Percentiles rank a stretch among this genome's conserved stretches.
Evolutionary conservation across 2,888 invertebrate genomes (phyloP).

Genomic region (Cactoblastis cactorum): DNA sequence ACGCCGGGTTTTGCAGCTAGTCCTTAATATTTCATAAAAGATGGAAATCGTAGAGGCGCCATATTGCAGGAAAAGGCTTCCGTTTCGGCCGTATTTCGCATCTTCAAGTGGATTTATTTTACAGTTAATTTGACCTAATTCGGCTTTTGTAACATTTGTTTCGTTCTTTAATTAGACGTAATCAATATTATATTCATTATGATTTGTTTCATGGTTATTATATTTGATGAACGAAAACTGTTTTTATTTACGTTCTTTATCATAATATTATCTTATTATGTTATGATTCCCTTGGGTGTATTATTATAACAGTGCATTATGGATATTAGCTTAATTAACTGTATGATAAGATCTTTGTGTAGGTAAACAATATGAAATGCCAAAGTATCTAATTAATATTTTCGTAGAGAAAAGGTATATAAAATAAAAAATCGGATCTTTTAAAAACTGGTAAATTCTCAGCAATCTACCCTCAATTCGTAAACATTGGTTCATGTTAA

Average conservation of each 20-base stretch:
- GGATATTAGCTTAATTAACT: too few species aligned
- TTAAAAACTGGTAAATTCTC: constrained; percentile 35
- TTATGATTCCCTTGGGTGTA: too few species aligned
- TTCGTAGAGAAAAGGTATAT: too few species aligned
- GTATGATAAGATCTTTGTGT: background rate
- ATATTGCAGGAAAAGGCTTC: constrained; percentile 73
- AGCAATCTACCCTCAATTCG: constrained; percentile 53
- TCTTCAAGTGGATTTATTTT: constrained; percentile 64
- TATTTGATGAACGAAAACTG: background rate
- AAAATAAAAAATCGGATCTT: too few species aligned
- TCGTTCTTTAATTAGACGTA: constrained; percentile 35
- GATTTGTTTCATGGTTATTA: constrained; percentile 23
- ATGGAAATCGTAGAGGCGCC: constrained; percentile 75
- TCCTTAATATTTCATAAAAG: constrained; percentile 74
- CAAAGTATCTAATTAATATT: too few species aligned
- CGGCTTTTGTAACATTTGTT: constrained; percentile 37
- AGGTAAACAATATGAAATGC: background rate
- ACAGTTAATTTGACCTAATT: constrained; percentile 59
- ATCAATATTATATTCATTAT: constrained; percentile 34
- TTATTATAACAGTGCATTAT: too few species aligned
- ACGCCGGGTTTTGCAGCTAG: too few species aligned
- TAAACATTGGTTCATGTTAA: constrained; percentile 67
- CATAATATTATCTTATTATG: too few species aligned
- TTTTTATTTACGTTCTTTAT: too few species aligned
- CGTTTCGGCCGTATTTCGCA: constrained; percentile 68